phyloP scores from a whole-genome alignment of 2,888 invertebrate species.

The Melitaea athalia region DNA sequence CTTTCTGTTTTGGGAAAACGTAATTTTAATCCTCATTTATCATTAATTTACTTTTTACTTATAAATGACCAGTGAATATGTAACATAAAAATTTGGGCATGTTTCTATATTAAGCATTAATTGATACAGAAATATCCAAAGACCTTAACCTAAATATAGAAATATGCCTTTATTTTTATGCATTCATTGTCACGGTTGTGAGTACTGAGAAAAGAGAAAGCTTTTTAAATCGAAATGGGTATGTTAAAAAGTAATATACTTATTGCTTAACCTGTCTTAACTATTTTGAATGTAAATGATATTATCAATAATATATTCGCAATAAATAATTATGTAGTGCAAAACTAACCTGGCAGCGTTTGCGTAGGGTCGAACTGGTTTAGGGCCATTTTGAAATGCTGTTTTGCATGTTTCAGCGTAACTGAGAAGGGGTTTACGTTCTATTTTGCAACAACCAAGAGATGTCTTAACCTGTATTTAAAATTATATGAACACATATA shows the following conservation, averaged over 20 bases:
- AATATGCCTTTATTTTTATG: too few species aligned
- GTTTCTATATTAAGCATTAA: too few species aligned
- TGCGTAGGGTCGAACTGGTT: slow-evolving; percentile 70
- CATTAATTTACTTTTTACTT: too few species aligned
- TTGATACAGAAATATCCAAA: too few species aligned
- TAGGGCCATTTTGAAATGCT: slow-evolving; percentile 83
- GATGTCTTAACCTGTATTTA: slow-evolving; percentile 69
- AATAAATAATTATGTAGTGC: background rate
- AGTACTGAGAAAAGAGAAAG: background rate
- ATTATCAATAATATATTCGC: background rate
- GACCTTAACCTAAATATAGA: background rate
- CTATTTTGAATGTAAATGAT: background rate
- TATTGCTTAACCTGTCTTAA: too few species aligned
- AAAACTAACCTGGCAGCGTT: slow-evolving; percentile 73
- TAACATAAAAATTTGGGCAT: too few species aligned
- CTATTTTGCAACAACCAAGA: slow-evolving; percentile 70
- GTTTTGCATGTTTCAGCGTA: slow-evolving; percentile 85
- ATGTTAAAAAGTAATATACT: too few species aligned
- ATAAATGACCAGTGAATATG: too few species aligned
- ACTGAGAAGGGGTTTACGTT: slow-evolving; percentile 76
- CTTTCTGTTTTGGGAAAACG: too few species aligned
- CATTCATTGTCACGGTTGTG: too few species aligned
- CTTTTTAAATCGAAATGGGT: too few species aligned
- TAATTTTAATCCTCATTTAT: too few species aligned
- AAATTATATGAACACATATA: background rate